Base-by-base conservation (phyloP, 1,140 invertebrate species). In the Ceratina australensis region DNA sequence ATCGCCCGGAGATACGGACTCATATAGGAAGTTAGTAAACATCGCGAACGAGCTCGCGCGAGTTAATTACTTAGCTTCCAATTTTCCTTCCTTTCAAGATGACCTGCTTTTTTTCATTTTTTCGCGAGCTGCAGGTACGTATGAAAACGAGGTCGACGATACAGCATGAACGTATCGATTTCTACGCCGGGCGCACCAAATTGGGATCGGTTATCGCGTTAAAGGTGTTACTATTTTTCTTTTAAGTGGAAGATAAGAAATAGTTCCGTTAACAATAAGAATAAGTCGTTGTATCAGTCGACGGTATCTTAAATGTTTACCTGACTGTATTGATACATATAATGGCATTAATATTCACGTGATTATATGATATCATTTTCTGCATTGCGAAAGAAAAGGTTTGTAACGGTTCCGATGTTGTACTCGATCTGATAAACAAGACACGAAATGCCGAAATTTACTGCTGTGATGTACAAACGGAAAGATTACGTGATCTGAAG, bases 101-200 rank as follows among this genome's bases (percentile, higher is more conserved):
- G 76, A 78, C 69, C 81, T 26, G 75, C 57, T 83, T 79, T 78
- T 82, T 28, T 42, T 10, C 33, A 42, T 42, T 56, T 69, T 78
- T 69, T 50, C 13, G 20, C 50, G 24, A 72, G 20, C 1, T 10
- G 33, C 33, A 42, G 24, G 18, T 22, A 52, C 69, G 63, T 67
- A 77, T 61, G 75, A 52, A 65, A 61, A 52, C 26, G 68, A 73
- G 81, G 80, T 83, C 80, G n/a, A 18, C 64, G 52, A 78, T 81
- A 81, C 75, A 59, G 64, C 50, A 22, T 10, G 33, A 42, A 42
- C 33, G 33, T 73, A 82, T 83, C 80, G 75, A 83, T 83, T 82
- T n/a, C 64, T 24, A 59, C 33, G 80, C 15, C 49, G 47, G 60
- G n/a, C 42, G 57, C 57, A 42, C 66, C 57, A 63, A 77, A 71